Evolutionary conservation across 2,797 vertebrate species (phyloP), one percentile per base, ranked within the genome.

Genomic region (Rhynchonycteris naso): DNA sequence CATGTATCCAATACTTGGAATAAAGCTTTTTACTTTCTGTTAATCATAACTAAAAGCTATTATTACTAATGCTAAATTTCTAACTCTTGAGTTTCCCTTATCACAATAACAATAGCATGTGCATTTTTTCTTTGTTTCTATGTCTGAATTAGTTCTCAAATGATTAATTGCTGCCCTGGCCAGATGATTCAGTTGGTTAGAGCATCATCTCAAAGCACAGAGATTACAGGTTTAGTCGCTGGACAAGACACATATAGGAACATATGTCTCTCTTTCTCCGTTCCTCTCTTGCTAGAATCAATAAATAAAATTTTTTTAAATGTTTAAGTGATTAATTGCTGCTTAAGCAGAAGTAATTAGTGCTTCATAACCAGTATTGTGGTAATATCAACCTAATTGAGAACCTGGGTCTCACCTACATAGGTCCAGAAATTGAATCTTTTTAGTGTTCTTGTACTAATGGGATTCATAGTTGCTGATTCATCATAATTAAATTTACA

Each of bases 401-500:
- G 18, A 76, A n/a, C 10, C 22, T 35, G 10, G 5, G n/a, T 14
- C 50, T 94, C 56, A n/a, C n/a, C 47, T 78, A 16, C 10, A 0
- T 52, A 11, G 52, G 47, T 63, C 33, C 50, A 59, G n/a, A 88
- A 84, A 88, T n/a, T 81, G 22, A 9, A 54, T 69, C 80, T 87
- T 87, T 81, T 82, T 52, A 30, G 38, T 76, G 21, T 56, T 18
- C 43, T 72, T 85, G 30, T 50, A 13, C 8, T 14, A 35, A 90
- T 89, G 30, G 59, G 52, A 22, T n/a, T 86, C 30, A 43, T 47
- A 43, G 65, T 69, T 79, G n/a, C 50, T 65, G 14, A 82, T 61
- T 92, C 43, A 22, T 82, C 71, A 83, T 85, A 86, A 69, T 35
- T 78, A 81, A 95, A 65, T 24, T 88, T 38, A 84, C 4, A 76